Base-by-base conservation (phyloP, 2,113 vertebrate genomes). In the Collichthys lucidus region DNA sequence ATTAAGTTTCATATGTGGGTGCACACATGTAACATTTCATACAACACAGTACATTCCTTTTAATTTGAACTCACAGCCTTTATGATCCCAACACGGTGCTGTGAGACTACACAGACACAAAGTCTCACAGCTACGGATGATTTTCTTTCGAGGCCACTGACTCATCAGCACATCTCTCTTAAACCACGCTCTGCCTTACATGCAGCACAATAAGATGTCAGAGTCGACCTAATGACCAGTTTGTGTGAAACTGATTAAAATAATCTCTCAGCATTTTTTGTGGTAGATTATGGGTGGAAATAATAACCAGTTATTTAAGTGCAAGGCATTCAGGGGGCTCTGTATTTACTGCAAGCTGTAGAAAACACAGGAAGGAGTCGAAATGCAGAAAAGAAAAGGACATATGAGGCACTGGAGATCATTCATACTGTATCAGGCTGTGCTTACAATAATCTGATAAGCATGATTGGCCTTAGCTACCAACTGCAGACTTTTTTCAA, bases 331-430 rank as follows among this genome's bases (percentile, higher is more conserved):
- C 62, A 73, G 57, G 31, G 49, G 64, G 53, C 26, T 57, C 12
- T 59, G 22, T 71, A 68, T 75, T 80, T 68, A 85, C 78, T 80
- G 80, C 79, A 70, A 88, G 78, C 73, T 50, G 52, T 17, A 52
- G 20, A 64, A 74, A 83, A 84, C 40, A 11, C 35, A 74, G 29
- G 24, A 11, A n/a, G 60, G 60, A 31, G 59, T 59, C 57, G 26
- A 72, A 72, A 87, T 60, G 55, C 61, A 65, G 59, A 49, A 29
- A 78, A 78, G 35, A 22, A 69, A 35, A 11, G 1, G 78, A 70
- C 44, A 29, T 6, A 77, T 29, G 86, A 92, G 92, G 93, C 92
- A 94, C 93, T 90, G 79, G 79, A 90, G 80, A 90, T 88, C 42
- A 73, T 85, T 90, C 77, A 79, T 29, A 74, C 66, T 61, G 75